Conservation (phyloP, 92 coral and sea anemone species). For the Nematostella vectensis region DNA sequence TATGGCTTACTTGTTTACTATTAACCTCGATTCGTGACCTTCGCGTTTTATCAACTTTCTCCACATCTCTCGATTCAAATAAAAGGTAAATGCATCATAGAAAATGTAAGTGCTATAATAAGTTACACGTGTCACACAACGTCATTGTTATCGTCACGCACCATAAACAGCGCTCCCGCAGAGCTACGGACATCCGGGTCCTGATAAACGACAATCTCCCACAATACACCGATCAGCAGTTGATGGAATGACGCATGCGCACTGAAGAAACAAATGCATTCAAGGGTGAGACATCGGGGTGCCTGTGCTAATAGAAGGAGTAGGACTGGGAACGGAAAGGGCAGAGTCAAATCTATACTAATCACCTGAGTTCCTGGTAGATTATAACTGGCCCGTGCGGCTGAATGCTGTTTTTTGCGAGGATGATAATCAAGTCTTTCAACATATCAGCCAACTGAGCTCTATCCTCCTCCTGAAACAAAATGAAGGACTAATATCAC, state of each 20-base stretch:
- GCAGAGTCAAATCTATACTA: too few relatives aligned
- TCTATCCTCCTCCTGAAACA: constrained; percentile 64
- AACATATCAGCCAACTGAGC: constrained; percentile 61
- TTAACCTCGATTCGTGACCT: too few relatives aligned
- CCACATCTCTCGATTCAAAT: too few relatives aligned
- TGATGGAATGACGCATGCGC: constrained; percentile 65
- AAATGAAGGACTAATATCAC: too few relatives aligned
- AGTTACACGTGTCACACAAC: too few relatives aligned
- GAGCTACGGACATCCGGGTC: constrained; percentile 72
- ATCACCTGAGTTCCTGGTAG: constrained; percentile 71
- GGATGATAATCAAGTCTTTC: constrained; percentile 64
- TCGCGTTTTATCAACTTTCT: too few relatives aligned
- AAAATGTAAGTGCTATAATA: too few relatives aligned
- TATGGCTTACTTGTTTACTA: too few relatives aligned
- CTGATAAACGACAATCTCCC: constrained; percentile 87
- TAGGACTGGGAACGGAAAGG: too few relatives aligned
- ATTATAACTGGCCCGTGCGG: constrained; percentile 58
- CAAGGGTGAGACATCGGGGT: neutral
- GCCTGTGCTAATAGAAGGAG: too few relatives aligned
- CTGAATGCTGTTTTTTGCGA: constrained; percentile 52
- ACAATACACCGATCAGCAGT: constrained; percentile 71
- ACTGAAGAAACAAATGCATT: constrained; percentile 59
- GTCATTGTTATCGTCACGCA: too few relatives aligned
- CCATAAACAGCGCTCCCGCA: constrained; percentile 84
- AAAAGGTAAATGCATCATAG: too few relatives aligned